Conservation (phyloP, 2,888 invertebrate species). For the Philonicus albiceps region DNA sequence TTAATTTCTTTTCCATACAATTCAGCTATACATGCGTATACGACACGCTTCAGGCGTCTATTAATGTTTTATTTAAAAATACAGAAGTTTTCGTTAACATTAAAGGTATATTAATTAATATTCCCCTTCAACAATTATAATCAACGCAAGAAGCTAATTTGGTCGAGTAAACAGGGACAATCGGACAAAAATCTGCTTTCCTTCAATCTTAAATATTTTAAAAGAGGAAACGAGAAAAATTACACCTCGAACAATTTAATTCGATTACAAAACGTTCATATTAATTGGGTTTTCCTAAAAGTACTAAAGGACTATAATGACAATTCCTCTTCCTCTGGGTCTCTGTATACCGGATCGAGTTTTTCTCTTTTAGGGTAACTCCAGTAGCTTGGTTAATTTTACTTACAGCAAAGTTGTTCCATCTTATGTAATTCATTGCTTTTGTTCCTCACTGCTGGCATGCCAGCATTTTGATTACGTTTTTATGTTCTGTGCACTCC, state of each 20-base stretch:
- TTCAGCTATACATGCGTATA: too few relatives aligned
- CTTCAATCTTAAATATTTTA: background rate
- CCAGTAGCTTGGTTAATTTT: conserved; percentile 8
- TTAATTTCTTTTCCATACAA: too few relatives aligned
- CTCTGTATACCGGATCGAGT: background rate
- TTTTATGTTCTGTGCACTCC: conserved; percentile 22
- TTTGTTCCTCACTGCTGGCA: conserved; percentile 21
- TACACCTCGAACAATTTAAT: background rate
- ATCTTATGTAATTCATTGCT: background rate
- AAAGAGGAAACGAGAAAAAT: background rate
- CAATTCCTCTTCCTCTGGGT: background rate
- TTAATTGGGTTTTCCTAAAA: conserved; percentile 10
- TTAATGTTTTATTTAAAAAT: too few relatives aligned
- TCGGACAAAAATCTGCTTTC: background rate
- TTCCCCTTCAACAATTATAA: background rate
- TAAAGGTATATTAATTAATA: background rate
- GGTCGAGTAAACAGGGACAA: background rate
- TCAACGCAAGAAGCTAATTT: background rate
- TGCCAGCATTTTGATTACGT: conserved; percentile 33
- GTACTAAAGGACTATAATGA: background rate
- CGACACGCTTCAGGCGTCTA: too few relatives aligned
- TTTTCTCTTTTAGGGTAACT: background rate
- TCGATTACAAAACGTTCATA: conserved; percentile 6
- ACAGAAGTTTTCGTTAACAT: too few relatives aligned
- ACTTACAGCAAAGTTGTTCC: conserved; percentile 5